A percentile compares a stretch with the other conserved stretches of the same genome.
Evolutionary conservation across 2,888 invertebrate genomes (phyloP).

Genomic region (Lypha dubia): DNA sequence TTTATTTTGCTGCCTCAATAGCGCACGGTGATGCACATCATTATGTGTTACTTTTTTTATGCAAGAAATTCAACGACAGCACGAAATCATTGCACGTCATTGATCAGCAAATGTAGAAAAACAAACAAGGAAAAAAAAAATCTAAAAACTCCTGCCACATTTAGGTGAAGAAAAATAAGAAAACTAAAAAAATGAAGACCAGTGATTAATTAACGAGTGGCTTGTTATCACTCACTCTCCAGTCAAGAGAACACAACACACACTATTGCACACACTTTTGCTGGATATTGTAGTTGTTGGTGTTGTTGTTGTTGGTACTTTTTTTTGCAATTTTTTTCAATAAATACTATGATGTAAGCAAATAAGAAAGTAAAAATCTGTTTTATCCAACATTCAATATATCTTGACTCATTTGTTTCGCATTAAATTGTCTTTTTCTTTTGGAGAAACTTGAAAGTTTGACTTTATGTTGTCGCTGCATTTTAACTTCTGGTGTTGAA

Average conservation of each 20-base stretch:
- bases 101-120: conserved; percentile 56
- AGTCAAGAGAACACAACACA: neutral
- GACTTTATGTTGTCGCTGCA: conserved; percentile 32
- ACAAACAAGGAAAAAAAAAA: conserved; percentile 6
- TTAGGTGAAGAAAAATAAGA: neutral
- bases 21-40: conserved; percentile 12
- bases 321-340: conserved; percentile 6
- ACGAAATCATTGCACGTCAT: conserved; percentile 71
- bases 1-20: conserved; percentile 17
- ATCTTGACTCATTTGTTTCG: neutral
- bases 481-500: conserved; percentile 22
- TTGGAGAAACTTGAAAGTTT: conserved; percentile 18
- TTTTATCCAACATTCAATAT: neutral
- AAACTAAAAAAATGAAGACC: conserved; percentile 15
- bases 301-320: conserved; percentile 31
- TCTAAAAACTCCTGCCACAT: neutral
- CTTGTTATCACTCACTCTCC: conserved; percentile 27
- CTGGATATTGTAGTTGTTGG: neutral
- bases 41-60: conserved; percentile 26
- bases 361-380: neutral
- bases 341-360: conserved; percentile 44
- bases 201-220: conserved; percentile 1
- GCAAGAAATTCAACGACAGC: conserved; percentile 3
- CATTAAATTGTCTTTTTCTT: conserved; percentile 12
- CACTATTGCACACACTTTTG: neutral